These are phyloP conservation scores for Caenorhabditis sp. DNA, from an alignment of 2,888 invertebrate genomes.

Conservation along the genomic window DNA sequence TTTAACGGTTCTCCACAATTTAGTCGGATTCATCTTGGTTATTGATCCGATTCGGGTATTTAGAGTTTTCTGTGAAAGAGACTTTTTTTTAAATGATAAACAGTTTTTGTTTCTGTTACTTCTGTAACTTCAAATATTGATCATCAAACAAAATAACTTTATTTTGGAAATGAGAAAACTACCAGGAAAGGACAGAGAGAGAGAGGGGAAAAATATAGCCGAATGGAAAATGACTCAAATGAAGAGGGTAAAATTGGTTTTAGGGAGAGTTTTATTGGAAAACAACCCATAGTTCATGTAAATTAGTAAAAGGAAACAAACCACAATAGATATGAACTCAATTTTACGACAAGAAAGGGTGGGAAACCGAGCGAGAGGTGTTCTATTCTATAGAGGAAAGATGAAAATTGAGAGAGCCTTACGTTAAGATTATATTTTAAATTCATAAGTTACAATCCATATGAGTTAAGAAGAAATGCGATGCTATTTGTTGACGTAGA, in stretches of 20 bases:
- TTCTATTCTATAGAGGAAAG: conserved; percentile 24
- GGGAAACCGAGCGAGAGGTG: conserved; percentile 33
- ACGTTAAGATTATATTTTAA: neutral
- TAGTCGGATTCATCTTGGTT: too few relatives aligned
- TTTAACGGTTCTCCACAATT: too few relatives aligned
- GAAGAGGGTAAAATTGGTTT: neutral
- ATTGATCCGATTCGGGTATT: too few relatives aligned
- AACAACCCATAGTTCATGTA: conserved; percentile 54
- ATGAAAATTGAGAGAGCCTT: neutral
- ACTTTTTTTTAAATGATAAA: too few relatives aligned
- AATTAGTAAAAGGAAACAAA: conserved; percentile 20
- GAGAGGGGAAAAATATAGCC: too few relatives aligned
- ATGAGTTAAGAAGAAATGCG: too few relatives aligned
- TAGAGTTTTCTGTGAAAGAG: too few relatives aligned
- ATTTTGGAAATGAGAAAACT: conserved; percentile 3
- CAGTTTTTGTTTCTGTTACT: too few relatives aligned
- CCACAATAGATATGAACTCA: conserved; percentile 44
- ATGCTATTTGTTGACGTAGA: conserved; percentile 37
- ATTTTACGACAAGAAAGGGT: conserved; percentile 39
- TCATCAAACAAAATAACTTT: neutral
- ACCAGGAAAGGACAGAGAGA: conserved; percentile 19
- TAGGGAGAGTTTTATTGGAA: conserved; percentile 24
- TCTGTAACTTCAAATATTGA: neutral
- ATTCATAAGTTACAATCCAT: conserved; percentile 29
- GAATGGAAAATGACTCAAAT: conserved; percentile 13